These are phyloP conservation scores for Tryphoninae sp. DNA, from an alignment of 2,888 invertebrate species.

Conservation along the genomic window DNA sequence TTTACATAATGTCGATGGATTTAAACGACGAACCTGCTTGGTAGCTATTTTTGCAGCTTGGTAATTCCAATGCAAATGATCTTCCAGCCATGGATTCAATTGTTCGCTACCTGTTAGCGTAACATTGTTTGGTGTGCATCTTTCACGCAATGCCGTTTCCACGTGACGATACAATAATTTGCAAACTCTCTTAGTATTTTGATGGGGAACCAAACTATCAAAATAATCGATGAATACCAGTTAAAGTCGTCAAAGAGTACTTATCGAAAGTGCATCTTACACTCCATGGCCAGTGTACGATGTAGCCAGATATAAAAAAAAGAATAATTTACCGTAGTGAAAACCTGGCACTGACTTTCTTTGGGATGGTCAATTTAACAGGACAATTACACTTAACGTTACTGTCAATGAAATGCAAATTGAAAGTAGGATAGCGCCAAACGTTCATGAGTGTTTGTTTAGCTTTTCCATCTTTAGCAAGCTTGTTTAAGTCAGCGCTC, in stretches of 20 bases:
- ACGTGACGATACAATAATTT: slow-evolving; percentile 58
- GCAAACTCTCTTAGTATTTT: slow-evolving; percentile 61
- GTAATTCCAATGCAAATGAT: slow-evolving; percentile 78
- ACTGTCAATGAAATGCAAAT: slow-evolving; percentile 66
- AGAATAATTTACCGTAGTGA: slow-evolving; percentile 67
- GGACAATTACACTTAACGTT: slow-evolving; percentile 47
- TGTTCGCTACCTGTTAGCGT: slow-evolving; percentile 51
- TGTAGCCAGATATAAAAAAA: slow-evolving; percentile 2
- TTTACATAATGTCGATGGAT: slow-evolving; percentile 5
- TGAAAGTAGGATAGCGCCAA: slow-evolving; percentile 77
- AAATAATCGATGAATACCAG: background rate
- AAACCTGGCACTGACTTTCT: slow-evolving; percentile 65
- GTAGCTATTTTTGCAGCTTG: slow-evolving; percentile 80
- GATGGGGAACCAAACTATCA: slow-evolving; percentile 66
- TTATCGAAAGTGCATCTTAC: background rate
- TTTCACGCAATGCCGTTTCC: slow-evolving; percentile 53
- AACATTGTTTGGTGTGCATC: slow-evolving; percentile 67
- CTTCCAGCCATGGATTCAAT: slow-evolving; percentile 80
- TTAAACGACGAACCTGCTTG: slow-evolving; percentile 76
- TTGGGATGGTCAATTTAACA: slow-evolving; percentile 65
- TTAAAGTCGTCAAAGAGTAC: too few relatives aligned
- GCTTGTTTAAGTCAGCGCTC: slow-evolving; percentile 60
- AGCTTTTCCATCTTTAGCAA: slow-evolving; percentile 58
- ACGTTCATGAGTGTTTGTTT: slow-evolving; percentile 78
- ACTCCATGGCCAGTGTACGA: background rate